These are phyloP conservation scores for Forbesichthys papilliferus DNA, from an alignment of 2,113 vertebrate genomes.

Conservation along the genomic window DNA sequence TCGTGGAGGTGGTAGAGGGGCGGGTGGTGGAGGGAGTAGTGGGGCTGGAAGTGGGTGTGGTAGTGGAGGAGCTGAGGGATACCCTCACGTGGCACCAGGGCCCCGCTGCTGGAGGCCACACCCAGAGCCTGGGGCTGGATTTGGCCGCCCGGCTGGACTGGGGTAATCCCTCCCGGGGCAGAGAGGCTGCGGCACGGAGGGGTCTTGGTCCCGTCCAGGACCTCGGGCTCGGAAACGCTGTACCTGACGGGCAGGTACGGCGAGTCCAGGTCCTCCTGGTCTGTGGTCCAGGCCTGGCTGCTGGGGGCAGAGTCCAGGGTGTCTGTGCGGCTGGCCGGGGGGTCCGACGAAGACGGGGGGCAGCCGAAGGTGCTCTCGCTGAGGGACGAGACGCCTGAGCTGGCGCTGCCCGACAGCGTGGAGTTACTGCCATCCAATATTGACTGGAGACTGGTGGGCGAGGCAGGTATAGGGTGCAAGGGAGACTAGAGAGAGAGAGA, in stretches of 20 bases:
- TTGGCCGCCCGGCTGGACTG: constrained; percentile 23
- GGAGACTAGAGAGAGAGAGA: constrained; percentile 78
- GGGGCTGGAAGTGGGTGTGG: constrained; percentile 48
- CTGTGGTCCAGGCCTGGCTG: constrained; percentile 88
- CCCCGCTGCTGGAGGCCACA: background rate
- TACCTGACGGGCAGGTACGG: constrained; percentile 92
- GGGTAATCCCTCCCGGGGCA: constrained; percentile 83
- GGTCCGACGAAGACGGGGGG: constrained; percentile 84
- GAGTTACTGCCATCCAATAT: constrained; percentile 95
- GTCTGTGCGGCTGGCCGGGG: constrained; percentile 82
- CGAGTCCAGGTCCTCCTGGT: constrained; percentile 85
- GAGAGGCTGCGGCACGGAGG: constrained; percentile 91
- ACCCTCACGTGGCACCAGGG: constrained; percentile 38
- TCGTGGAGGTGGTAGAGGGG: constrained; percentile 73
- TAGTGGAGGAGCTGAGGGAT: constrained; percentile 42
- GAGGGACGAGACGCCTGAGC: constrained; percentile 93
- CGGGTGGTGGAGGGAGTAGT: constrained; percentile 61
- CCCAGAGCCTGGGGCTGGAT: constrained; percentile 26
- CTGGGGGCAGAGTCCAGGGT: constrained; percentile 88
- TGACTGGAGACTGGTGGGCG: constrained; percentile 93
- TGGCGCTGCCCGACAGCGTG: constrained; percentile 92
- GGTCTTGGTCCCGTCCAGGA: constrained; percentile 85
- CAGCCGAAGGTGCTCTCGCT: constrained; percentile 91
- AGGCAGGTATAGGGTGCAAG: constrained; percentile 94
- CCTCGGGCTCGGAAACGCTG: constrained; percentile 90